Base-by-base conservation (phyloP, 2,113 vertebrate genomes). In the Mystacornis crossleyi region DNA sequence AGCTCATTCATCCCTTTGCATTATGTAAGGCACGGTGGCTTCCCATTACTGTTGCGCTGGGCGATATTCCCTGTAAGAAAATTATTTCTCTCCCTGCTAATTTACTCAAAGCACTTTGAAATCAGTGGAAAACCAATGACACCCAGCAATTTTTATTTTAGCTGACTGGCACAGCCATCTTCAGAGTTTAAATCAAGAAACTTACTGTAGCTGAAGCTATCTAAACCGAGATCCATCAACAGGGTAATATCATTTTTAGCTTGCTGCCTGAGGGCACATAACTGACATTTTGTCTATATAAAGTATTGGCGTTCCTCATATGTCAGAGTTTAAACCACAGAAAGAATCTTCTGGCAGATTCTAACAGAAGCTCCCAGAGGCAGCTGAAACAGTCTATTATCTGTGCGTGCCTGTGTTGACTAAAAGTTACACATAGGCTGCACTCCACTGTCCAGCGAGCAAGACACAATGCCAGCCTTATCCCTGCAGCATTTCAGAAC, bases 261-360 rank as follows among this genome's bases (percentile, higher is more conserved):
- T 74, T 94, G 81, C 92, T 94, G 97, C 97, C 94, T 71, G 79
- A 81, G 95, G 97, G 93, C 94, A 93, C 93, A 96, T 94, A 95
- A 96, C 88, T 97, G 96, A 96, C 97, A 97, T 97, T 97, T 97
- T 95, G 78, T 97, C 70, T 97, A 95, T 91, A 88, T 96, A 95
- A 95, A 94, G 91, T 95, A 97, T 95, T 97, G 96, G 92, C 74
- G 29, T 94, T 95, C 94, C 74, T 96, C 96, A 97, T 97, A 97
- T 97, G 97, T 95, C 97, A 97, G 96, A 97, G 97, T 97, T 97
- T 97, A 97, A 97, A 97, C 97, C 97, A 96, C 96, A 97, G 92
- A 92, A 97, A 81, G 91, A 97, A 96, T 94, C 94, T 96, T 96
- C 95, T 95, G 95, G 91, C 81, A 96, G 78, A 96, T 97, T 94